Evolutionary conservation across 2,888 invertebrate species (phyloP).

Genomic region (Reticulitermes lucifugus): DNA sequence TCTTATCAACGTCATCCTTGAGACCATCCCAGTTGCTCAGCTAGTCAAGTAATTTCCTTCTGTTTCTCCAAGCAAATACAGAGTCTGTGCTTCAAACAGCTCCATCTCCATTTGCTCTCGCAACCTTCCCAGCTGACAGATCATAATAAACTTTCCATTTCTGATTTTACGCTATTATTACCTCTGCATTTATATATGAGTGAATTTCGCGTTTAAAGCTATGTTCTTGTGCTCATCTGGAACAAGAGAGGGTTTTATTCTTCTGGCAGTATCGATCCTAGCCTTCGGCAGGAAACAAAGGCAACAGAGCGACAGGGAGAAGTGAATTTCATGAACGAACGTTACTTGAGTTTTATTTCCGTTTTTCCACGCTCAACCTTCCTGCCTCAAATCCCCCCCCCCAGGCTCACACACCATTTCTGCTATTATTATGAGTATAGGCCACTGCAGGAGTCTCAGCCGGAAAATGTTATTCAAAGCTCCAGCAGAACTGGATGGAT

Average conservation of each 20-base stretch:
- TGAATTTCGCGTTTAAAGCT: neutral
- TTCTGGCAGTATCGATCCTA: slow-evolving; percentile 17
- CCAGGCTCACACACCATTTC: no score
- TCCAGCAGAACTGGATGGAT: neutral
- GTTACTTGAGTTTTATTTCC: slow-evolving; percentile 33
- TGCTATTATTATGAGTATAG: no score
- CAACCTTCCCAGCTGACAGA: no score
- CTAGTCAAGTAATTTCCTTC: no score
- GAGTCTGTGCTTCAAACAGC: no score
- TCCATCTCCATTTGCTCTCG: no score
- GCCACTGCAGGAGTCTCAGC: neutral
- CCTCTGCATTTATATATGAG: neutral
- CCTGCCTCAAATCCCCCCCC: neutral
- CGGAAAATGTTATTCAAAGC: neutral
- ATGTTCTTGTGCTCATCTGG: neutral
- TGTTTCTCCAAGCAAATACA: no score
- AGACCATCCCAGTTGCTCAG: no score
- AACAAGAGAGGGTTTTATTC: neutral
- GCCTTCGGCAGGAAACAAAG: slow-evolving; percentile 28
- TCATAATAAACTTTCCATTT: no score
- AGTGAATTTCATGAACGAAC: slow-evolving; percentile 32
- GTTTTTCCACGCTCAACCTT: neutral
- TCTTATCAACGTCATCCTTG: no score
- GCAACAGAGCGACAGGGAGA: slow-evolving; percentile 1
- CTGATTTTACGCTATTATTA: no score